A percentile compares a stretch with the other conserved stretches of the same genome.
Conservation (phyloP, 2,797 vertebrate genomes). For the Aselliscus stoliczkanus region DNA sequence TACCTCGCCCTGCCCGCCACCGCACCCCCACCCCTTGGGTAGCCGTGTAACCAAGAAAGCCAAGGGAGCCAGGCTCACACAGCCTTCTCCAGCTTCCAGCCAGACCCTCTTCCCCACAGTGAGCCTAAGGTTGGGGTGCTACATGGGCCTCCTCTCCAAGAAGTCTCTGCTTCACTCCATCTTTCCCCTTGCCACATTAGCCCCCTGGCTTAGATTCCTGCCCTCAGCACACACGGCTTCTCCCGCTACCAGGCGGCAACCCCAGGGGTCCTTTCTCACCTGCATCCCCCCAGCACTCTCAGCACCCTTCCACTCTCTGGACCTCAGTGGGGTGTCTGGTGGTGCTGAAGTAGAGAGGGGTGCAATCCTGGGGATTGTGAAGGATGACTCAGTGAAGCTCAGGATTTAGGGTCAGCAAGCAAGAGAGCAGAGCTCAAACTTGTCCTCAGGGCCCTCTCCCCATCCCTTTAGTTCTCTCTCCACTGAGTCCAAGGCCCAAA, state of each 20-base stretch:
- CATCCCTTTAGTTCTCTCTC: not conserved
- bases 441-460: not conserved
- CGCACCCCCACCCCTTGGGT: constrained; percentile 62
- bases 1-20: constrained; percentile 73
- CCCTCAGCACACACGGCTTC: not conserved
- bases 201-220: not conserved
- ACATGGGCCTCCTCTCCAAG: not conserved
- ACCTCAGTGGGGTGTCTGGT: constrained; percentile 77
- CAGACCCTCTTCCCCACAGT: not conserved
- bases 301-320: constrained; percentile 53
- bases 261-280: not conserved
- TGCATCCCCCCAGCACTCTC: not conserved
- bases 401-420: not conserved
- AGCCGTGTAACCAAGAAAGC: not conserved
- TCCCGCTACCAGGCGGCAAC: not conserved
- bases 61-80: not conserved
- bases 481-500: not conserved
- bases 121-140: not conserved
- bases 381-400: not conserved
- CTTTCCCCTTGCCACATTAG: not conserved
- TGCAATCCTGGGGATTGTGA: constrained; percentile 75
- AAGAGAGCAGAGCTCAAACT: not conserved
- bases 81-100: not conserved
- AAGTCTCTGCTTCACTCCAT: not conserved
- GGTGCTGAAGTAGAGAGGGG: constrained; percentile 87